These are phyloP conservation scores for Camponotus fellah DNA, from an alignment of 2,888 invertebrate species.

Conservation along the genomic window DNA sequence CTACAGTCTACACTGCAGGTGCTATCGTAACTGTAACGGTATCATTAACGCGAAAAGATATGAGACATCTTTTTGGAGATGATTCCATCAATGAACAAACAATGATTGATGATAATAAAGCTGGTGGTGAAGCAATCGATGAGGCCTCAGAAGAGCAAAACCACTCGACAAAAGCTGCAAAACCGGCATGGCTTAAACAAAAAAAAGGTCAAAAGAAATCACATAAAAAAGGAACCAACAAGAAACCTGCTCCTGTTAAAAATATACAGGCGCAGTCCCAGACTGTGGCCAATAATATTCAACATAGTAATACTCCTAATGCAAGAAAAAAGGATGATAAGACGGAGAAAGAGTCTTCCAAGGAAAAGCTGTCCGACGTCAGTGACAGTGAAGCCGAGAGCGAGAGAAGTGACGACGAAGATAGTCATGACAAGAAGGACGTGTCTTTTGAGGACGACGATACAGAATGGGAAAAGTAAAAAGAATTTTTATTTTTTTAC, in stretches of 20 bases:
- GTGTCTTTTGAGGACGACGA: slow-evolving; percentile 90
- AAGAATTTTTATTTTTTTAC: background rate
- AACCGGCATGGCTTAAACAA: slow-evolving; percentile 94
- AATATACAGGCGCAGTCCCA: slow-evolving; percentile 69
- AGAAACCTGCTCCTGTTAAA: slow-evolving; percentile 79
- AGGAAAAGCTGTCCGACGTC: slow-evolving; percentile 79
- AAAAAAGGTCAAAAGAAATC: slow-evolving; percentile 89
- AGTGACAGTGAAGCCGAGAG: slow-evolving; percentile 87
- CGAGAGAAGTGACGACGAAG: slow-evolving; percentile 87
- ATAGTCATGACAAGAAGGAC: slow-evolving; percentile 88
- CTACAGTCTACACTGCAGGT: slow-evolving; percentile 98
- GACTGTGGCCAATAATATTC: slow-evolving; percentile 60
- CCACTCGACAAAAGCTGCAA: slow-evolving; percentile 87
- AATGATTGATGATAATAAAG: slow-evolving; percentile 85
- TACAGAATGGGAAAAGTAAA: slow-evolving; percentile 95
- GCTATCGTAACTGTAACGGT: slow-evolving; percentile 99
- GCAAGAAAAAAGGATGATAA: slow-evolving; percentile 82
- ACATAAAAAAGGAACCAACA: slow-evolving; percentile 87
- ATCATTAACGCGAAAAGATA: slow-evolving; percentile 92
- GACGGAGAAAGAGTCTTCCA: slow-evolving; percentile 76
- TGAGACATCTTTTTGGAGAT: slow-evolving; percentile 94
- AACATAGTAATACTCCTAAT: slow-evolving; percentile 74
- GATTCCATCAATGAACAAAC: slow-evolving; percentile 90
- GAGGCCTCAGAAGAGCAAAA: slow-evolving; percentile 87
- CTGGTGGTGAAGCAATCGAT: slow-evolving; percentile 84